phyloP scores from a whole-genome alignment of 1,140 invertebrate genomes.

The Drosophila ercepeae region DNA sequence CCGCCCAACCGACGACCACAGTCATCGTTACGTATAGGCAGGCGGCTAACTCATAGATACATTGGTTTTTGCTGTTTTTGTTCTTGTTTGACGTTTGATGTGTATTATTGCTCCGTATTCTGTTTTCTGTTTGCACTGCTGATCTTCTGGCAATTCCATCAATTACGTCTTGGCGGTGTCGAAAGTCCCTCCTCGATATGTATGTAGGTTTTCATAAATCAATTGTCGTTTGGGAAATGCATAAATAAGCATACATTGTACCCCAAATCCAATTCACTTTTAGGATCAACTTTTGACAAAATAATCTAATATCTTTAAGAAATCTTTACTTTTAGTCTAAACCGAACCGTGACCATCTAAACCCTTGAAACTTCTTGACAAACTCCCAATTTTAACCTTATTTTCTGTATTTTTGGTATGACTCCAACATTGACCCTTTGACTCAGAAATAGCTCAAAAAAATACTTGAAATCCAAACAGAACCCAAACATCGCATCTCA shows the following conservation, averaged over 20 bases:
- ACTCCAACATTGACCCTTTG: neutral
- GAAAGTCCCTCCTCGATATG: constrained; percentile 3
- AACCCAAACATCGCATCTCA: neutral
- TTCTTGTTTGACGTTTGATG: no score
- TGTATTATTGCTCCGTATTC: constrained; percentile 8
- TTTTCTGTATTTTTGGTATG: no score
- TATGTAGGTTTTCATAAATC: neutral
- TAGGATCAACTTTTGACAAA: no score
- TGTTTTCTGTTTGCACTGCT: constrained; percentile 33
- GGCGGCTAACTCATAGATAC: constrained; percentile 27
- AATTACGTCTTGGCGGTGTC: constrained; percentile 57
- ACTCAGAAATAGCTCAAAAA: no score
- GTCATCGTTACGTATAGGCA: constrained; percentile 15
- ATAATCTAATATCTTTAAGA: no score
- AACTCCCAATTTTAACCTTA: no score
- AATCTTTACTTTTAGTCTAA: no score
- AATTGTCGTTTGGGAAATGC: neutral
- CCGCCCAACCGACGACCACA: constrained; percentile 26
- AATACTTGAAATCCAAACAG: neutral
- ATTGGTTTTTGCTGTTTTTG: constrained; percentile 23
- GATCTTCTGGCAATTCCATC: constrained; percentile 58
- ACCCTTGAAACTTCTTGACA: neutral
- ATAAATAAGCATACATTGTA: no score
- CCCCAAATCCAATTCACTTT: no score
- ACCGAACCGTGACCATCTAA: no score